These are phyloP conservation scores for Chaetodon auriga DNA, from an alignment of 2,113 vertebrate species.

Conservation along the genomic window DNA sequence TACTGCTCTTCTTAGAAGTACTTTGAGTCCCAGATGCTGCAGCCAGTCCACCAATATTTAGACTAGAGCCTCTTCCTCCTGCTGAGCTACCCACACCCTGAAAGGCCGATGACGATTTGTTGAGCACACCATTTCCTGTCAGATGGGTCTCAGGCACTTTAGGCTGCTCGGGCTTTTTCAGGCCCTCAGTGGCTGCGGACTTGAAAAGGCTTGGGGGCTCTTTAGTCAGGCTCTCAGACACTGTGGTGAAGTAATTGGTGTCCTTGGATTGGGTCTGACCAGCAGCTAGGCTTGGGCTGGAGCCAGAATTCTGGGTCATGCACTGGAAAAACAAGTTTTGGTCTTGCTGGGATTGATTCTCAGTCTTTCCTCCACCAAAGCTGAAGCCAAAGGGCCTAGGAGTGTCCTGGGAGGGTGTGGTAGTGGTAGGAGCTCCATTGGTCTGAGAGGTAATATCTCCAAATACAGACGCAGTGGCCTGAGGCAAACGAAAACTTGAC, in stretches of 20 bases:
- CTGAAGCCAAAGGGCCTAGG: constrained; percentile 90
- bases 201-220: constrained; percentile 87
- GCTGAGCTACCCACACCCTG: constrained; percentile 80
- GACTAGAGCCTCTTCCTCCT: constrained; percentile 61
- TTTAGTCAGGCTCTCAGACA: constrained; percentile 92
- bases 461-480: constrained; percentile 84
- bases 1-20: constrained; percentile 68
- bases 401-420: constrained; percentile 85
- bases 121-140: constrained; percentile 87
- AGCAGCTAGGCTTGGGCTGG: constrained; percentile 74
- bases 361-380: constrained; percentile 87
- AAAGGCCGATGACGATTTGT: constrained; percentile 90
- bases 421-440: constrained; percentile 88
- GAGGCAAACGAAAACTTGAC: constrained; percentile 86
- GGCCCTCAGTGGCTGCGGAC: constrained; percentile 74
- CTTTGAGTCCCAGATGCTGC: constrained; percentile 60
- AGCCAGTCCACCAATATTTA: constrained; percentile 59
- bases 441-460: constrained; percentile 89
- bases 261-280: constrained; percentile 77
- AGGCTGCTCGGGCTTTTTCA: constrained; percentile 84
- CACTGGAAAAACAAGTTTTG: constrained; percentile 99
- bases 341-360: constrained; percentile 85
- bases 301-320: constrained; percentile 93
- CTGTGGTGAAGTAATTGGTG: constrained; percentile 91
- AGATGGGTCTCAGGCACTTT: constrained; percentile 89